A percentile compares a stretch with the other conserved stretches of the same genome.
phyloP scores from a whole-genome alignment of 92 coral and sea anemone species.

The Nematostella vectensis region DNA sequence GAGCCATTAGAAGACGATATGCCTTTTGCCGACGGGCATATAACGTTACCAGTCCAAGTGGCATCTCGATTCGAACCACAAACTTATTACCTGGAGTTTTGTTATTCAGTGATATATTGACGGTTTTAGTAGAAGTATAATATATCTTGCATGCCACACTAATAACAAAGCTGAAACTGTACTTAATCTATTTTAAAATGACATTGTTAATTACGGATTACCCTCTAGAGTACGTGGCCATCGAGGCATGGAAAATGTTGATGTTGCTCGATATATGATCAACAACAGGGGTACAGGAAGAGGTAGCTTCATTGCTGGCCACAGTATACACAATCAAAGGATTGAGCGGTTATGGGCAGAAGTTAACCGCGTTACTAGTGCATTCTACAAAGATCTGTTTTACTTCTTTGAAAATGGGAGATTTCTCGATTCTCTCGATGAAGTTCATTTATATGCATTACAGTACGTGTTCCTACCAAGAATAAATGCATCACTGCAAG shows the following conservation, averaged over 20 bases:
- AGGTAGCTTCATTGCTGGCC: slow-evolving; percentile 48
- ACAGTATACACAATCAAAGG: slow-evolving; percentile 40
- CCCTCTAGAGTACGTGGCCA: slow-evolving; percentile 41
- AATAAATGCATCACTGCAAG: slow-evolving; percentile 37
- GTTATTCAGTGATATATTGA: slow-evolving; percentile 34
- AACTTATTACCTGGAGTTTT: too few relatives aligned
- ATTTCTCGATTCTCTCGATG: slow-evolving; percentile 17
- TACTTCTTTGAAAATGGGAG: slow-evolving; percentile 15
- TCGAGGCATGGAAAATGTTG: slow-evolving; percentile 48
- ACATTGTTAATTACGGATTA: slow-evolving; percentile 30
- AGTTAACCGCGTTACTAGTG: slow-evolving; percentile 24
- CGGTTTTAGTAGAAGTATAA: slow-evolving; percentile 40
- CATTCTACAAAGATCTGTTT: slow-evolving; percentile 27
- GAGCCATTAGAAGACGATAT: slow-evolving; percentile 43
- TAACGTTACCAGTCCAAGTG: slow-evolving; percentile 47
- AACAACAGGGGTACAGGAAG: slow-evolving; percentile 32
- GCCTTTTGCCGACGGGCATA: slow-evolving; percentile 40
- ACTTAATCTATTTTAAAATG: slow-evolving; percentile 19
- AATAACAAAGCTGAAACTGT: slow-evolving; percentile 40
- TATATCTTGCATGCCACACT: slow-evolving; percentile 26
- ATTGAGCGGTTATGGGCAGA: slow-evolving; percentile 55
- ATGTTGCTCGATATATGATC: slow-evolving; percentile 45
- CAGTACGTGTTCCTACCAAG: slow-evolving; percentile 31
- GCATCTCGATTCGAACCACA: too few relatives aligned
- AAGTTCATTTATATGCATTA: slow-evolving; percentile 21